These are phyloP conservation scores for Smutsia gigantea DNA, from an alignment of 2,797 vertebrate species.

Conservation along the genomic window DNA sequence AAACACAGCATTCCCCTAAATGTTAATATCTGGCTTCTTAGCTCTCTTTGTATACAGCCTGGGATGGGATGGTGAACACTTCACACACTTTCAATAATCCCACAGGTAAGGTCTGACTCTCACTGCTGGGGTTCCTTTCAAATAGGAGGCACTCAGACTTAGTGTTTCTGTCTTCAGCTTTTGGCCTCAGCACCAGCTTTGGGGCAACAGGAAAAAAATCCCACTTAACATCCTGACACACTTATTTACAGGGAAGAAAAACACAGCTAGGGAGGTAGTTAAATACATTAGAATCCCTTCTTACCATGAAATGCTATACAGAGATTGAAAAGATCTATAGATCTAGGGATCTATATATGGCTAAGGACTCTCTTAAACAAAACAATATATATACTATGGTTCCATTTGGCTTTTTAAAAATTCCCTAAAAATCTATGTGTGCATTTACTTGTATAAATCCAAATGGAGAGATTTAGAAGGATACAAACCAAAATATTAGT, in stretches of 20 bases:
- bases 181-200: not conserved
- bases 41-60: not conserved
- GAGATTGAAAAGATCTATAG: not conserved
- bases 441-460: conserved; percentile 32
- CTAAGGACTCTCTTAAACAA: not conserved
- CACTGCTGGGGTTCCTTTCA: not conserved
- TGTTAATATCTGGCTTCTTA: not conserved
- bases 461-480: conserved; percentile 20
- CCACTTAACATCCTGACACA: not conserved
- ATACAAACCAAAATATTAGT: not conserved
- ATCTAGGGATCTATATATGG: not conserved
- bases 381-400: not conserved
- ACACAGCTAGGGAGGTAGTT: not conserved
- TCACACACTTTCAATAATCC: not conserved
- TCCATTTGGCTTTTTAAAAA: not conserved
- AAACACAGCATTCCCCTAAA: not conserved
- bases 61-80: not conserved
- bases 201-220: not conserved
- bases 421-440: not conserved
- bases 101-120: not conserved
- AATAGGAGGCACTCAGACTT: not conserved
- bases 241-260: not conserved
- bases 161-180: not conserved
- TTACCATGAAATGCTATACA: conserved; percentile 17
- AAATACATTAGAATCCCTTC: conserved; percentile 17